Conservation (phyloP, 53 echinoderm and acorn worm genomes). For the Mesocentrotus franciscanus region DNA sequence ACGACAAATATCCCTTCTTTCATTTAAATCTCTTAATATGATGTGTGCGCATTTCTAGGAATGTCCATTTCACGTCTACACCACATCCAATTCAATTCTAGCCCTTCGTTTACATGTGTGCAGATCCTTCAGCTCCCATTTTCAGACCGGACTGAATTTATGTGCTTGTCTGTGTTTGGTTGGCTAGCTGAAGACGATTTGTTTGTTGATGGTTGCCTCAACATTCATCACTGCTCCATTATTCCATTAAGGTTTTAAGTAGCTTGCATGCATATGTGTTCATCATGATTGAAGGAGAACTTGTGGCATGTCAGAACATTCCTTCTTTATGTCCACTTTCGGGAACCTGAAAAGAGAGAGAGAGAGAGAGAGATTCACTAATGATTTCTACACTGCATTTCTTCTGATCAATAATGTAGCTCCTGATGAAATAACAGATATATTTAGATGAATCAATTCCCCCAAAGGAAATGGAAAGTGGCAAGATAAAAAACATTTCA, state of each 20-base stretch:
- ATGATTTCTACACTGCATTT: no score
- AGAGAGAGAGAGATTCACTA: not conserved
- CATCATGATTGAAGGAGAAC: not conserved
- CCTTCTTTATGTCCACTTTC: not conserved
- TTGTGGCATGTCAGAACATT: not conserved
- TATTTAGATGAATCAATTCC: no score
- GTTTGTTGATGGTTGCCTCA: slow-evolving; percentile 21
- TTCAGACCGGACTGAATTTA: not conserved
- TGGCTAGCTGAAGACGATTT: slow-evolving; percentile 29
- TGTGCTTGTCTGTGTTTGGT: not conserved
- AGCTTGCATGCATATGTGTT: not conserved
- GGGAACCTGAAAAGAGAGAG: not conserved
- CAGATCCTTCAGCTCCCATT: not conserved
- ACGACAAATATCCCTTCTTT: not conserved
- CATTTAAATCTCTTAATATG: not conserved
- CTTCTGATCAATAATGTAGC: no score
- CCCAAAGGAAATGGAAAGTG: no score
- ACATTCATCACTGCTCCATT: slow-evolving; percentile 20
- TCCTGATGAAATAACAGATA: no score
- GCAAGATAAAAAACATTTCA: no score
- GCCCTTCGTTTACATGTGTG: not conserved
- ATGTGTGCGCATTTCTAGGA: not conserved
- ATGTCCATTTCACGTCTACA: not conserved
- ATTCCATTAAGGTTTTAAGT: slow-evolving; percentile 17
- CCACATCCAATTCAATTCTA: not conserved